phyloP scores from a whole-genome alignment of 2,797 vertebrate genomes.

The Halcyon badia region DNA sequence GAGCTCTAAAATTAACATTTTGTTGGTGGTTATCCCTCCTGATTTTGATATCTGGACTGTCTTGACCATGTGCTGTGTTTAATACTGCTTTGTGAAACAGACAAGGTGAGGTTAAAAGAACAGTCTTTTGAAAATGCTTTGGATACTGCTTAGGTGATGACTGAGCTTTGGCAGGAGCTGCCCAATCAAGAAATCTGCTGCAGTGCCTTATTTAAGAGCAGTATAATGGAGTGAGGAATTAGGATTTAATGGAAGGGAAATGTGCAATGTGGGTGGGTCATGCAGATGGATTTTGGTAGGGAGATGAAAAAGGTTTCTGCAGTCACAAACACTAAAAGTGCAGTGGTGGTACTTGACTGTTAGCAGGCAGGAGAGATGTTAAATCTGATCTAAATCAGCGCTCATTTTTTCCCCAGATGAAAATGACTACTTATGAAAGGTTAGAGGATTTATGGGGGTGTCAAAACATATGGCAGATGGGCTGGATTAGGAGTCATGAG shows the following conservation, averaged over 20 bases:
- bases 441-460: slow-evolving; percentile 62
- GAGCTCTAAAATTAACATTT: background rate
- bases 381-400: slow-evolving; percentile 59
- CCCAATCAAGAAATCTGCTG: background rate
- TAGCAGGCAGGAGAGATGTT: background rate
- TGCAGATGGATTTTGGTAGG: slow-evolving; percentile 14
- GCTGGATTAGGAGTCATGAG: slow-evolving; percentile 53
- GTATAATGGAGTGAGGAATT: slow-evolving; percentile 13
- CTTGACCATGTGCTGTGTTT: background rate
- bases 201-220: slow-evolving; percentile 38
- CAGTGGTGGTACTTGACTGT: slow-evolving; percentile 30
- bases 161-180: slow-evolving; percentile 34
- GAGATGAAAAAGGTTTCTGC: background rate
- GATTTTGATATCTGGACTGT: background rate
- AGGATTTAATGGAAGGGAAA: slow-evolving; percentile 26
- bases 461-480: slow-evolving; percentile 67
- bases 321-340: slow-evolving; percentile 20
- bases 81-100: background rate
- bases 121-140: background rate
- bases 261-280: slow-evolving; percentile 20
- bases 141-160: slow-evolving; percentile 29
- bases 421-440: slow-evolving; percentile 61
- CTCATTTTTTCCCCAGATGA: slow-evolving; percentile 54
- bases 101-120: background rate
- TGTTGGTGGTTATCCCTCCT: background rate